Conservation (phyloP, 2,797 vertebrate species). For the Gymnoscopelus braueri region DNA sequence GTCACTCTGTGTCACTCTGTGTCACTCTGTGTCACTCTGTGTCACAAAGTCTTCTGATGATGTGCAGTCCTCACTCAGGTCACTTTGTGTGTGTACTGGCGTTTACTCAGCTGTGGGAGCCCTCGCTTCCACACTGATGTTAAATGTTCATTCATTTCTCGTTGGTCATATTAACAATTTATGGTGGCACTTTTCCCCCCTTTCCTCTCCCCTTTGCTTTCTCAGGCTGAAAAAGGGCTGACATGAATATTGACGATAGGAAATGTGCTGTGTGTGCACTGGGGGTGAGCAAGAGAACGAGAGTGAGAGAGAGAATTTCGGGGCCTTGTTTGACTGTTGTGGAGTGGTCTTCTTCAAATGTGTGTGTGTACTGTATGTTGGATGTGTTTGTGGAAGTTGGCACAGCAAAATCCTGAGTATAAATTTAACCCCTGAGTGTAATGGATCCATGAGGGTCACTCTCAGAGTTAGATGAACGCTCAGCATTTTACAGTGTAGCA, state of each 20-base stretch:
- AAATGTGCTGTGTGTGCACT: constrained; percentile 13
- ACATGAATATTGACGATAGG: constrained; percentile 48
- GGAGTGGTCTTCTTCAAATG: background rate
- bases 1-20: too few species aligned
- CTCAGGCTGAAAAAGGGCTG: constrained; percentile 45
- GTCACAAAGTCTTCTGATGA: too few species aligned
- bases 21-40: too few species aligned
- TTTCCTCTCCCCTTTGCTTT: constrained; percentile 19
- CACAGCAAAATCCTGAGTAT: too few species aligned
- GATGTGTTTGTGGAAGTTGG: too few species aligned
- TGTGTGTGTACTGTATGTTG: constrained; percentile 1
- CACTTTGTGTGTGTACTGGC: background rate
- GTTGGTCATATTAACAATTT: constrained; percentile 52
- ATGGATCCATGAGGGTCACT: too few species aligned
- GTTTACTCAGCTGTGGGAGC: constrained; percentile 54
- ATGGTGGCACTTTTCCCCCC: constrained; percentile 31
- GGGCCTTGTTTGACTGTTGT: constrained; percentile 13
- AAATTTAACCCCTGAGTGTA: too few species aligned
- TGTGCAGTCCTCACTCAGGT: constrained; percentile 28
- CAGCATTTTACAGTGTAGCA: background rate
- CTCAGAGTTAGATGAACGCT: too few species aligned
- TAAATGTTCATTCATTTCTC: constrained; percentile 53
- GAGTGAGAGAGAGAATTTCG: constrained; percentile 1
- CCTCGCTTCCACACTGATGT: constrained; percentile 23
- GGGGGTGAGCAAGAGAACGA: background rate